Evolutionary conservation across 1,140 invertebrate genomes (phyloP).

Genomic region (Holotrichia oblita): DNA sequence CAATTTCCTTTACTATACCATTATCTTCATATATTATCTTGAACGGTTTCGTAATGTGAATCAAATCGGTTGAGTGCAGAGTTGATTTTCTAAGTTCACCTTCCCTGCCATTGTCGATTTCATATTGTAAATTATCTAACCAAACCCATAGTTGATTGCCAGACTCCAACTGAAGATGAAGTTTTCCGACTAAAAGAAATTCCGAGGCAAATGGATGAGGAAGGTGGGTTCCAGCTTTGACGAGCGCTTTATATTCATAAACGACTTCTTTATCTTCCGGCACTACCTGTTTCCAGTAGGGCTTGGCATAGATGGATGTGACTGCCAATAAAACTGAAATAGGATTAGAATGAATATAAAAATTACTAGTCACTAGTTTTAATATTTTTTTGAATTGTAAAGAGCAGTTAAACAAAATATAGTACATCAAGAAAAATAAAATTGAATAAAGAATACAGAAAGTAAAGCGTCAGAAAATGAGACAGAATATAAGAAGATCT

Average conservation of each 20-base stretch:
- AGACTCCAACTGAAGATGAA: conserved; percentile 53
- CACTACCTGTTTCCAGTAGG: conserved; percentile 44
- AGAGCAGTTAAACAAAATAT: too few species aligned
- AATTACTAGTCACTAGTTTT: too few species aligned
- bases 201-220: conserved; percentile 58
- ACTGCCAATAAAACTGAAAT: conserved; percentile 7
- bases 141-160: conserved; percentile 54
- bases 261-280: conserved; percentile 57
- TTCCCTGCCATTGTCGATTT: conserved; percentile 58
- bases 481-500: too few species aligned
- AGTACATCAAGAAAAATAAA: too few species aligned
- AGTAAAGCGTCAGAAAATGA: too few species aligned
- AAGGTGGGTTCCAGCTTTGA: conserved; percentile 57
- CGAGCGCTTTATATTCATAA: conserved; percentile 60
- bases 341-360: not conserved
- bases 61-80: conserved; percentile 45
- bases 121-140: conserved; percentile 57
- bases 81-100: not conserved
- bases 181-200: conserved; percentile 56
- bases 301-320: not conserved
- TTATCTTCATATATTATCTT: conserved; percentile 55
- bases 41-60: conserved; percentile 56
- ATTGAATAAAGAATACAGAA: too few species aligned
- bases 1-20: conserved; percentile 50
- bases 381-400: too few species aligned